Evolutionary conservation across 1,140 invertebrate genomes (phyloP).

Genomic region (Nixonia krombeini): DNA sequence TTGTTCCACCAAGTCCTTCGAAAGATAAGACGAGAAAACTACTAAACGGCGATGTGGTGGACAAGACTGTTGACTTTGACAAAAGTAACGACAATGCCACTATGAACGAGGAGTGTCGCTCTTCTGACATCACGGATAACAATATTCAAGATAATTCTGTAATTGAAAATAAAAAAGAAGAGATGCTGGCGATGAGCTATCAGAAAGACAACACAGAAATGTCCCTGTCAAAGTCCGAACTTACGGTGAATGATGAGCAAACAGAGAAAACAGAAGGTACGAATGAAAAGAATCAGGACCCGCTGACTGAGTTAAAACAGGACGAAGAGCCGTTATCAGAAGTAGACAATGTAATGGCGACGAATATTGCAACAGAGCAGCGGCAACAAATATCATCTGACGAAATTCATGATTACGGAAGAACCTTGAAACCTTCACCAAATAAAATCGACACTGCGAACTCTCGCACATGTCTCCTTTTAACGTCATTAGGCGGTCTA

Average conservation of each 20-base stretch:
- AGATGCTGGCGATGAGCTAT: background rate
- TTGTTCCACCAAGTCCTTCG: background rate
- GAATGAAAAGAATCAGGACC: constrained; percentile 35
- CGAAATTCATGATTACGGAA: constrained; percentile 45
- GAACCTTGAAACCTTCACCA: constrained; percentile 52
- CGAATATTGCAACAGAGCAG: no score
- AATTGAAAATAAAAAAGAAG: constrained; percentile 1
- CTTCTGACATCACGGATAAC: background rate
- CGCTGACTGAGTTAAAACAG: no score
- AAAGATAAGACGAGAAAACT: background rate
- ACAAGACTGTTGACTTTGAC: no score
- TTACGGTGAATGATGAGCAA: background rate
- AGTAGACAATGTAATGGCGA: no score
- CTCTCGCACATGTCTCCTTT: background rate
- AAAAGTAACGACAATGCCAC: background rate
- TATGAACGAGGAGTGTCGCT: no score
- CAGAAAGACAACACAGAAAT: background rate
- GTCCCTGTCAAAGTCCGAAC: no score
- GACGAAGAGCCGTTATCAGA: no score
- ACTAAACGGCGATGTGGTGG: background rate
- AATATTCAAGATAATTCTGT: background rate
- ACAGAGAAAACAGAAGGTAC: background rate
- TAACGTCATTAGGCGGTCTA: no score
- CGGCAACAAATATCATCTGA: no score
- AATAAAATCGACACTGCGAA: background rate